Evolutionary conservation across 1,140 invertebrate genomes (phyloP), one percentile per base, ranked within the genome.

Genomic region (Achatina immaculata): DNA sequence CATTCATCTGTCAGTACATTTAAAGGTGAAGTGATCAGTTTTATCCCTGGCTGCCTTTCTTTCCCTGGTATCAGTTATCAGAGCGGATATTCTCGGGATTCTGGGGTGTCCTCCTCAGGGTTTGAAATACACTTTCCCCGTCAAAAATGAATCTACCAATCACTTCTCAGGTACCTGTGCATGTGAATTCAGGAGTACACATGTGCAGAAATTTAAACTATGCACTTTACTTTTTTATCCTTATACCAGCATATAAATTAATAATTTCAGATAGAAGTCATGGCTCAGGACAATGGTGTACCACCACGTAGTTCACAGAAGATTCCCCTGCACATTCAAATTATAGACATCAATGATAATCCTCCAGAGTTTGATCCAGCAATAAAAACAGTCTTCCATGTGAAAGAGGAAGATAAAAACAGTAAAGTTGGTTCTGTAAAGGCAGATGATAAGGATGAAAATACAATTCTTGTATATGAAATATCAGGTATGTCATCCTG

Each of bases 261-360:
- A 58, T 21, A 45, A 3, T 80, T 73, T 28, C 78, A 84, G 83
- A 55, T 84, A 0, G 42, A 58, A 42, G 58, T 84, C 24, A 28
- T 55, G 1, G 83, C 81, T 0, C 42, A 82, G 31, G 83, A 84
- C 62, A 36, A 55, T 28, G 83, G 83, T 2, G 16, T 72, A 31
- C 83, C 83, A 0, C 48, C 31, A 24, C 28, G 38, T 2, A 9
- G 31, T 11, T 34, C 74, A 24, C n/a, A 6, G 7, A 48, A 31
- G 21, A 4, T 2, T 0, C 40, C 0, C 0, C 11, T 82, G n/a
- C 80, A 42, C 7, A 80, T 84, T 40, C 36, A 73, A 24, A 55
- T 84, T 21, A 48, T 40, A 24, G 83, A 84, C 66, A 43, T 75
- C 24, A 84, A 84, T 68, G 81, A 84, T 45, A 72, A 84, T 42